phyloP scores from a whole-genome alignment of 2,888 invertebrate species.

The Mesoligia furuncula region DNA sequence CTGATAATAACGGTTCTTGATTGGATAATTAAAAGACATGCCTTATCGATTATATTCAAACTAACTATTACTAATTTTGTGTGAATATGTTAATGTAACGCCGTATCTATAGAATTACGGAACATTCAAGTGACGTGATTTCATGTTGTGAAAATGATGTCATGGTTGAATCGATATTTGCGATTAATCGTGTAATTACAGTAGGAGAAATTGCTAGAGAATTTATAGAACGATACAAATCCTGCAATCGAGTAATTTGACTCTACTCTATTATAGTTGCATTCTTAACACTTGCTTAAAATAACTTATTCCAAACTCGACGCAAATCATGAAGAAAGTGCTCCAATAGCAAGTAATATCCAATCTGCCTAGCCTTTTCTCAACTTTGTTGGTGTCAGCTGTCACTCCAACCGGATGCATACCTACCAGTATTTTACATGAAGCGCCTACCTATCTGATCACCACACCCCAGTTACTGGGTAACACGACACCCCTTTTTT shows the following conservation, averaged over 20 bases:
- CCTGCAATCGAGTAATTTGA: background rate
- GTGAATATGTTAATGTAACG: slow-evolving; percentile 33
- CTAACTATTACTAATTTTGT: slow-evolving; percentile 32
- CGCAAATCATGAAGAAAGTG: background rate
- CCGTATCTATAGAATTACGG: background rate
- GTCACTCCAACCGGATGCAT: background rate
- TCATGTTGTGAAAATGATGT: slow-evolving; percentile 18
- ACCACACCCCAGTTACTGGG: background rate
- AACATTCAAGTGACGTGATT: slow-evolving; percentile 28
- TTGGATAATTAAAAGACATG: slow-evolving; percentile 25
- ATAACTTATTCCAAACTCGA: background rate
- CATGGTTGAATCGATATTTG: slow-evolving; percentile 1
- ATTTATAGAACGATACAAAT: background rate
- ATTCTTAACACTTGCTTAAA: background rate
- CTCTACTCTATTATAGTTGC: background rate
- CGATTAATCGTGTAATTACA: background rate
- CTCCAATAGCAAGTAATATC: background rate
- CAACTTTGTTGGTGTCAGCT: background rate
- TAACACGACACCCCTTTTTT: too few species aligned
- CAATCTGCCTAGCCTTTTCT: background rate
- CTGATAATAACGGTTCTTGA: slow-evolving; percentile 20
- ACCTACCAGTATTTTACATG: background rate
- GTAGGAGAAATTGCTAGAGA: background rate
- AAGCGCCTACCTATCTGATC: background rate
- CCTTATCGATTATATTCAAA: slow-evolving; percentile 19